Percentiles rank a stretch among this genome's conserved stretches.
Evolutionary conservation across 1,140 invertebrate species (phyloP).

Genomic region (Artemia franciscana): DNA sequence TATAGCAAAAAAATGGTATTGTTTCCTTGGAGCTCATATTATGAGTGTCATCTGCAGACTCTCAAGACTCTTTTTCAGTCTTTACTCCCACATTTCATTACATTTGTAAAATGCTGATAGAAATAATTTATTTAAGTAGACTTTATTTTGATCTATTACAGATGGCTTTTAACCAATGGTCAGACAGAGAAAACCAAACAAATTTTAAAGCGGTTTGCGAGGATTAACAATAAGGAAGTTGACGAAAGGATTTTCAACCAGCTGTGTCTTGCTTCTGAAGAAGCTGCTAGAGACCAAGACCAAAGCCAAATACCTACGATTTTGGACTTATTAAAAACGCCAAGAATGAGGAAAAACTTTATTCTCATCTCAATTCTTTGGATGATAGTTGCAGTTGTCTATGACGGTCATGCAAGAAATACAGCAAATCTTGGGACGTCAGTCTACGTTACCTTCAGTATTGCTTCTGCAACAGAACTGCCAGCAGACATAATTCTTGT

Average conservation of each 20-base stretch:
- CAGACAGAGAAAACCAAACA: conserved; percentile 27
- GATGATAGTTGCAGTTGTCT: conserved; percentile 35
- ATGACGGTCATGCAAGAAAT: conserved; percentile 35
- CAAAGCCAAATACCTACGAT: conserved; percentile 13
- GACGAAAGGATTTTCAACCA: conserved; percentile 22
- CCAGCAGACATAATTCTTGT: conserved; percentile 31
- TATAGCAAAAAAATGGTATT: no score
- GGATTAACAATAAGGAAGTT: conserved; percentile 27
- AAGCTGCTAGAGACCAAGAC: conserved; percentile 5
- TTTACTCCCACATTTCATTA: conserved; percentile 23
- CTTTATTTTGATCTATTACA: conserved; percentile 6
- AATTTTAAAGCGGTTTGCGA: conserved; percentile 28
- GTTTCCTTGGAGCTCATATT: no score
- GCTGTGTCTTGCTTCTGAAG: conserved; percentile 16
- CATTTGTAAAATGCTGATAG: conserved; percentile 21
- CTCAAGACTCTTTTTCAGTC: conserved; percentile 7
- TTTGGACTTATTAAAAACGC: conserved; percentile 28
- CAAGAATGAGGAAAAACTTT: conserved; percentile 27
- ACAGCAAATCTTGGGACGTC: conserved; percentile 30
- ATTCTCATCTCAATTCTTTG: conserved; percentile 31
- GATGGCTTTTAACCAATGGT: conserved; percentile 32
- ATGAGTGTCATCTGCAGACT: no score
- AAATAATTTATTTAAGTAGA: no score
- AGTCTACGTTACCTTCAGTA: conserved; percentile 30
- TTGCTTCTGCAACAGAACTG: conserved; percentile 29